Percentiles rank a stretch among this genome's conserved stretches.
phyloP scores from a whole-genome alignment of 2,113 vertebrate species.

The Kobus ellipsiprymnus region DNA sequence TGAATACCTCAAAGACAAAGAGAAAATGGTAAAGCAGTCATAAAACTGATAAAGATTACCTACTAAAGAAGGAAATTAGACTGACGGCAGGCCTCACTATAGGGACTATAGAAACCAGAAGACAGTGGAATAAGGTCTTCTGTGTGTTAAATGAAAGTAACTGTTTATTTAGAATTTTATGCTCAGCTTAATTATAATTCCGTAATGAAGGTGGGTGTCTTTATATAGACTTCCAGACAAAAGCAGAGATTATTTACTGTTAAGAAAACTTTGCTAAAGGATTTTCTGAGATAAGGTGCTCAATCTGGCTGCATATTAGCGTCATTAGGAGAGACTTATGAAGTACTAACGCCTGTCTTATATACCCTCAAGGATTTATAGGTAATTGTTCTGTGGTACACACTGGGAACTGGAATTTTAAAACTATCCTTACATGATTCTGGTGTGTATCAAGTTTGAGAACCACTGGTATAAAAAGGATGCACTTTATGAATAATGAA shows the following conservation, averaged over 20 bases:
- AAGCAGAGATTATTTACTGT: neutral
- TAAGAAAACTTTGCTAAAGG: neutral
- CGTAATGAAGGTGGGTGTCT: neutral
- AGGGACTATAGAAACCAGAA: neutral
- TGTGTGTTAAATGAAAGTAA: neutral
- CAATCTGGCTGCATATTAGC: neutral
- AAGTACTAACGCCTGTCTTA: neutral
- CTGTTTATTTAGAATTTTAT: neutral
- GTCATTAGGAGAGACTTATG: neutral
- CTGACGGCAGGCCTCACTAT: neutral
- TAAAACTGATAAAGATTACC: neutral
- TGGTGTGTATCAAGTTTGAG: neutral
- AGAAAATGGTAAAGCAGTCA: neutral
- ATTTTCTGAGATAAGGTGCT: neutral
- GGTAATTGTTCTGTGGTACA: neutral
- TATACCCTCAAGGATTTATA: neutral
- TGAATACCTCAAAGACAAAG: neutral
- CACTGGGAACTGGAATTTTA: neutral
- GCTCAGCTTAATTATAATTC: neutral
- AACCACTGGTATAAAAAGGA: neutral
- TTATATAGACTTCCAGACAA: constrained; percentile 9
- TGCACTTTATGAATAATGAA: neutral
- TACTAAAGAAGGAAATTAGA: neutral
- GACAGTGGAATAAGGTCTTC: neutral
- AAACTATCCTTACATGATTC: neutral